A percentile compares a stretch with the other conserved stretches of the same genome.
Evolutionary conservation across 37 sponge, comb jelly and placozoan genomes (phyloP).

Genomic region (Eunapius fragilis): DNA sequence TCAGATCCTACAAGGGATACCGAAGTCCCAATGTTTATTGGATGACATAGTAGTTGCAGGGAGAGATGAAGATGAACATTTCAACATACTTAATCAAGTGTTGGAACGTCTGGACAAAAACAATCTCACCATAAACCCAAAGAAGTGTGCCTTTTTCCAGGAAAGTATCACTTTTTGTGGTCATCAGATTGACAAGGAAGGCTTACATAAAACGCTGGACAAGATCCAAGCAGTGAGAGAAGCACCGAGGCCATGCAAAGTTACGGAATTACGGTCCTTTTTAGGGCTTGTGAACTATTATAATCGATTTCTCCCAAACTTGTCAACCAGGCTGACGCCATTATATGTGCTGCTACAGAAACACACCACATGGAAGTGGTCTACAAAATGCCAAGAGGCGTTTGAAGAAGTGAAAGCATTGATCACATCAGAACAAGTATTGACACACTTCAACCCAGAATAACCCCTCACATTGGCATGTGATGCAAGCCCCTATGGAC

Average conservation of each 20-base stretch:
- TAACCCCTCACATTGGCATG: constrained; percentile 21
- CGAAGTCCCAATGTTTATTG: background rate
- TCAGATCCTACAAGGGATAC: constrained; percentile 1
- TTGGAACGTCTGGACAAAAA: constrained; percentile 3
- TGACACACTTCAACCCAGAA: constrained; percentile 27
- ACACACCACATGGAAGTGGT: constrained; percentile 29
- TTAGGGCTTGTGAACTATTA: constrained; percentile 48
- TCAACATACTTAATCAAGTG: background rate
- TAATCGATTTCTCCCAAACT: constrained; percentile 35
- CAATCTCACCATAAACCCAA: constrained; percentile 17
- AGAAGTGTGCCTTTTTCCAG: constrained; percentile 23
- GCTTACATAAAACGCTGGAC: too few relatives aligned
- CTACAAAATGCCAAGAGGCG: constrained; percentile 8
- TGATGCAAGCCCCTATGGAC: constrained; percentile 55
- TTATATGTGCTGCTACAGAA: constrained; percentile 35
- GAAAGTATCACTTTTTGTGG: constrained; percentile 1
- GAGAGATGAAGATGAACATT: constrained; percentile 11
- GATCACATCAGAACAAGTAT: constrained; percentile 17
- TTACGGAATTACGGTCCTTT: constrained; percentile 12
- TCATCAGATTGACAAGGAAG: constrained; percentile 11
- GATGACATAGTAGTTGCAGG: constrained; percentile 49
- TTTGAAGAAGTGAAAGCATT: constrained; percentile 21
- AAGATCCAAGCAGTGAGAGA: background rate
- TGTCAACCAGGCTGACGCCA: constrained; percentile 29
- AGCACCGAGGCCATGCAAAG: constrained; percentile 21